Conservation (phyloP, 2,113 vertebrate species). For the Forbesichthys agassizii region DNA sequence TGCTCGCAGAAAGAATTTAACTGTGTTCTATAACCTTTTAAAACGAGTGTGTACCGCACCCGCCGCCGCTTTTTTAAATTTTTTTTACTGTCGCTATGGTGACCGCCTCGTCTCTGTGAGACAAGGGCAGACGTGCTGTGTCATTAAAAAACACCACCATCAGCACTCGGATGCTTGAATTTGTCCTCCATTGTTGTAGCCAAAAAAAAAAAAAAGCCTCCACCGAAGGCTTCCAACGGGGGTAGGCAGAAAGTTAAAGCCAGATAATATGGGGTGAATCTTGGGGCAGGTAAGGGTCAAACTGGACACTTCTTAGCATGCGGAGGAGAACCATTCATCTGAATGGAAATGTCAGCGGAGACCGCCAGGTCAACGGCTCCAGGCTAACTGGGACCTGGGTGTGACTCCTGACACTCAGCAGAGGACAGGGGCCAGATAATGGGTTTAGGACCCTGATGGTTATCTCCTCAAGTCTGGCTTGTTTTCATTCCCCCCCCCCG, state of each 20-base stretch:
- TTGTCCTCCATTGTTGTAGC: constrained; percentile 63
- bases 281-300: constrained; percentile 76
- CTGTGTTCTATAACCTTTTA: constrained; percentile 66
- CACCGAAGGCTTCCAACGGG: constrained; percentile 30
- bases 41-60: constrained; percentile 50
- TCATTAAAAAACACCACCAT: constrained; percentile 67
- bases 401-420: constrained; percentile 76
- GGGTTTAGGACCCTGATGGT: constrained; percentile 79
- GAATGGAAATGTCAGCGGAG: constrained; percentile 74
- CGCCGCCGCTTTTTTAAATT: constrained; percentile 1
- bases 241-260: constrained; percentile 60
- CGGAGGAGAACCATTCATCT: constrained; percentile 76
- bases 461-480: constrained; percentile 72
- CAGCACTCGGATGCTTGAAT: constrained; percentile 58
- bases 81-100: constrained; percentile 54
- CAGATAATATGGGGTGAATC: constrained; percentile 45
- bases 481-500: constrained; percentile 41
- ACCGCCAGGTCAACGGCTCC: constrained; percentile 73
- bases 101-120: constrained; percentile 51
- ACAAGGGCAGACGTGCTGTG: constrained; percentile 54
- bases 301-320: constrained; percentile 78
- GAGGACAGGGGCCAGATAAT: constrained; percentile 74
- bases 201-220: constrained; percentile 47
- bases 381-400: constrained; percentile 74
- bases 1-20: constrained; percentile 57